Base-by-base conservation (phyloP, 2,797 vertebrate species). In the Xiphorhynchus erythropygius region DNA sequence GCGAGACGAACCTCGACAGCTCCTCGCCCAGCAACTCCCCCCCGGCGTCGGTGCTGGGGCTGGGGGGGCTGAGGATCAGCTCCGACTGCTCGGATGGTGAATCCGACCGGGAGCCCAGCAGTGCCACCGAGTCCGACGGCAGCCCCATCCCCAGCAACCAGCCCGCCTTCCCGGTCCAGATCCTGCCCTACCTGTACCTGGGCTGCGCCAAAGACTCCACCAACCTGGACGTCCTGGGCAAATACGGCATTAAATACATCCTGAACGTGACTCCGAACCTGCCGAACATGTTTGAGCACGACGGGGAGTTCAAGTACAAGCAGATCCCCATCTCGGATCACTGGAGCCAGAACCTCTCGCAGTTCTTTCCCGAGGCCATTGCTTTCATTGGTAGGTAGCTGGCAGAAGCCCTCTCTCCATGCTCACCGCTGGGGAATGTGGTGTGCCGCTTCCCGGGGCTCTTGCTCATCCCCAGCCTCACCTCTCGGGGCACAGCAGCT, bases 271-370 rank as follows among this genome's bases (percentile, higher is more conserved):
- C 99, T 75, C 99, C 99, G 94, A 99, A 99, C 98, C 98, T 99
- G 96, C 99, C 99, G 94, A 99, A 99, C 98, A 99, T 99, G 98
- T 99, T 99, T n/a, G 99, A 99, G 96, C 98, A 99, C 0, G 98
- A 99, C 0, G 99, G 99, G 56, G 98, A 99, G 94, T 99, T 99
- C 98, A 99, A 99, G 98, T 99, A 99, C 98, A 99, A 99, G 97
- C 99, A 99, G 98, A 99, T 99, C 96, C 99, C 99, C 98, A 99
- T 99, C 98, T 99, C 99, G 2, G 99, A 99, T 98, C 99, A 99
- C 98, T 99, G 99, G 99, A 99, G 99, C 98, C 99, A 99, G 98
- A 99, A 99, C 97, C 99, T 99, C 89, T 99, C 99, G 3, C 99
- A 99, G 98, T 99, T 99, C 98, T 99, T 99, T 97, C 99, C 99